Conservation (phyloP, 2,888 invertebrate genomes). For the Polydrusus tereticollis region DNA sequence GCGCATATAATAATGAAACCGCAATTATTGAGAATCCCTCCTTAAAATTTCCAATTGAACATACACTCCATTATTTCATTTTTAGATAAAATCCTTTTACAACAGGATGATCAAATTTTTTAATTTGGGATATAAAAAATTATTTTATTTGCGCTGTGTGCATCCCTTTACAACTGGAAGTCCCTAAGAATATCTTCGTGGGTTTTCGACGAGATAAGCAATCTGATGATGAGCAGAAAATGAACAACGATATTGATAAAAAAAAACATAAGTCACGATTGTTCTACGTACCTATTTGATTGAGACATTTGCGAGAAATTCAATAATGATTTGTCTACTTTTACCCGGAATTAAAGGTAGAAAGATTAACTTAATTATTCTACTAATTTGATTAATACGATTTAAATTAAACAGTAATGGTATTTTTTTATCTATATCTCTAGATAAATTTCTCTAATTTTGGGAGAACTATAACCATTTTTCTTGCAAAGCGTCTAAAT, state of each 20-base stretch:
- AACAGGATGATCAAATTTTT: background rate
- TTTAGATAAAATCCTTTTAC: background rate
- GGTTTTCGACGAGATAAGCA: constrained; percentile 1
- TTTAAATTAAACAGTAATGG: too few species aligned
- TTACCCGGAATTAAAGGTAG: background rate
- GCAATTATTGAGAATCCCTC: background rate
- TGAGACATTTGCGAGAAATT: background rate
- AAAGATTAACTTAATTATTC: background rate
- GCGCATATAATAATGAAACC: too few species aligned
- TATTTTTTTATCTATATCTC: too few species aligned
- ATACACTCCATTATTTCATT: background rate
- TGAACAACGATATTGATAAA: background rate
- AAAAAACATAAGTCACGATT: constrained; percentile 8
- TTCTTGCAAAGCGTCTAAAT: too few species aligned
- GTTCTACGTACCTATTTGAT: too few species aligned
- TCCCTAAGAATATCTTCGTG: background rate
- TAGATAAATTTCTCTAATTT: too few species aligned
- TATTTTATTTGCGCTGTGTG: background rate
- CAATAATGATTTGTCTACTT: background rate
- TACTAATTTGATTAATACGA: too few species aligned
- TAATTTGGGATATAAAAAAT: background rate
- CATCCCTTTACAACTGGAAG: constrained; percentile 3
- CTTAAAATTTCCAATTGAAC: background rate
- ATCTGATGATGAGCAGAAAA: background rate
- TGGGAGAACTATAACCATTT: too few species aligned